A percentile compares a stretch with the other conserved stretches of the same genome.
Conservation (phyloP, 2,888 invertebrate genomes). For the Diplolepis rosae region DNA sequence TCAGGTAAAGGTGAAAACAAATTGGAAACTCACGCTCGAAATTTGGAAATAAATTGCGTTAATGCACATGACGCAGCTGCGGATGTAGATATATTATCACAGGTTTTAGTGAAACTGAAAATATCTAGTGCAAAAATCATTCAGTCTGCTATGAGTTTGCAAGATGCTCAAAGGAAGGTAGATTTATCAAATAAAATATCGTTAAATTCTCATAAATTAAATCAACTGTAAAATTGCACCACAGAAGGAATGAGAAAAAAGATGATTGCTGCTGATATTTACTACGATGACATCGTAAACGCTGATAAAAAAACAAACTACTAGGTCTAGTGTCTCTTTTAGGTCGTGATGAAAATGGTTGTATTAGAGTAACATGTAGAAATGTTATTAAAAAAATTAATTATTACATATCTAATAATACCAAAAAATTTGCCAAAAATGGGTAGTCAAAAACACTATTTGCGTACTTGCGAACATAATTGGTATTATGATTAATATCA, state of each 20-base stretch:
- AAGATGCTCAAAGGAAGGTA: background rate
- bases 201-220: background rate
- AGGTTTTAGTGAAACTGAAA: conserved; percentile 21
- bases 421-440: no score
- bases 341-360: no score
- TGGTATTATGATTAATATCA: background rate
- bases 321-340: no score
- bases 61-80: background rate
- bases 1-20: conserved; percentile 39
- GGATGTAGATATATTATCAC: conserved; percentile 21
- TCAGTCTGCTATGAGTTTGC: background rate
- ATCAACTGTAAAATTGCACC: background rate
- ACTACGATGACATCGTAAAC: no score
- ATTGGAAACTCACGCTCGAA: conserved; percentile 1
- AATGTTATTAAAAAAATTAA: no score
- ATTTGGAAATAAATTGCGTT: background rate
- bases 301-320: no score
- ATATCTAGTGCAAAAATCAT: background rate
- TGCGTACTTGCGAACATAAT: background rate
- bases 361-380: no score
- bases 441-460: background rate
- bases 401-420: no score
- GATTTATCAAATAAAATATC: background rate
- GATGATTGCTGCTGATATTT: background rate
- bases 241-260: background rate